Conservation (phyloP, 2,113 vertebrate genomes). For the Nyctibius bracteatus region DNA sequence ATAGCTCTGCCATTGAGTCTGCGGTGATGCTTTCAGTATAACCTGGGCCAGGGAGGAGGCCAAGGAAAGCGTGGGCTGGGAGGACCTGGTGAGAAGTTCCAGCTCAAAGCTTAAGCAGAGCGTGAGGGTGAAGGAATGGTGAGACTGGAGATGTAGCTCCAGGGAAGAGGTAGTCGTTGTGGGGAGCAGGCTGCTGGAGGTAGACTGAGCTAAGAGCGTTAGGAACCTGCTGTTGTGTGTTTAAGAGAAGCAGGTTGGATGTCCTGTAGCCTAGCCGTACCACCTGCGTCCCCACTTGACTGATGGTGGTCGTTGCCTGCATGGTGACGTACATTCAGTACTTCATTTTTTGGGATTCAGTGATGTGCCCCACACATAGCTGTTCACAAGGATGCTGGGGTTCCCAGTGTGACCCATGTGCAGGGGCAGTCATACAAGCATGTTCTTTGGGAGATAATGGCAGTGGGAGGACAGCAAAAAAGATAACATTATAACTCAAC, state of each 20-base stretch:
- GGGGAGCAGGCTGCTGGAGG: neutral
- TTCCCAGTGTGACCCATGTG: neutral
- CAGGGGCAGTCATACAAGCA: neutral
- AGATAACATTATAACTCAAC: neutral
- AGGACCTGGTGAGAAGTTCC: neutral
- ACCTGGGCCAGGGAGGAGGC: neutral
- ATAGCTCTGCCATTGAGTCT: neutral
- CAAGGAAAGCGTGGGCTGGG: neutral
- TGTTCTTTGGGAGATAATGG: neutral
- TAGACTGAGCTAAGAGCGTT: neutral
- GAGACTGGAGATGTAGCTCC: neutral
- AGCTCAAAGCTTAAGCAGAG: neutral
- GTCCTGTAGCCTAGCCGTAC: neutral
- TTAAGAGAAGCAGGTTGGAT: neutral
- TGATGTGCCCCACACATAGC: rapidly evolving
- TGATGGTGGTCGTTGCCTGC: rapidly evolving
- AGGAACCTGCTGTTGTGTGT: neutral
- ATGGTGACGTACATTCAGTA: rapidly evolving
- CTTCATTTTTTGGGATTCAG: neutral
- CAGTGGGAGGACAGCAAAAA: neutral
- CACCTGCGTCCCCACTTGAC: neutral
- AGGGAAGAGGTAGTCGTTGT: neutral
- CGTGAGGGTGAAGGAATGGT: neutral
- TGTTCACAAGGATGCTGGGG: neutral
- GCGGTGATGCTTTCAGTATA: neutral